Evolutionary conservation across 2,888 invertebrate species (phyloP).

Genomic region (Melanostoma scalare): DNA sequence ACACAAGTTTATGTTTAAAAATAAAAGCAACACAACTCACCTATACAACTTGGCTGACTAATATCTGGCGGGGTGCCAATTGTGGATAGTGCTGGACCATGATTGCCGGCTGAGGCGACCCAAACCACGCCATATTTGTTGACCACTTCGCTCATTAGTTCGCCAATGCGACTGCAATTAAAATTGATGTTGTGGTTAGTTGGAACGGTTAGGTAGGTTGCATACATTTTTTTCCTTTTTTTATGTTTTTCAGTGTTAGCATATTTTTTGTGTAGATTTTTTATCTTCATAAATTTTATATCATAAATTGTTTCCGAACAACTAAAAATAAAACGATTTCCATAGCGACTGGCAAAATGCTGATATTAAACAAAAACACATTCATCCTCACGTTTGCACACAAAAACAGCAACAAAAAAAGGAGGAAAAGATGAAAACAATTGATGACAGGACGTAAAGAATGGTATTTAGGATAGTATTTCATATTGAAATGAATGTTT

Average conservation of each 20-base stretch:
- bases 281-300: not conserved
- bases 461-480: conserved; percentile 24
- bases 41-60: conserved; percentile 91
- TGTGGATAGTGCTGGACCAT: conserved; percentile 88
- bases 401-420: not conserved
- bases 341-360: conserved; percentile 35
- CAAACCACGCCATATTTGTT: conserved; percentile 95
- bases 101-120: conserved; percentile 97
- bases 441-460: conserved; percentile 40
- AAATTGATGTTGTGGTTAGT: conserved; percentile 69
- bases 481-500: conserved; percentile 17
- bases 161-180: conserved; percentile 89
- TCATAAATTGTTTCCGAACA: conserved; percentile 20
- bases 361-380: conserved; percentile 44
- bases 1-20: conserved; percentile 16
- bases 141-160: conserved; percentile 92
- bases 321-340: conserved; percentile 7
- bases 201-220: conserved; percentile 33
- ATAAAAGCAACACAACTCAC: conserved; percentile 81
- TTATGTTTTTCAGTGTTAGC: conserved; percentile 32
- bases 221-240: conserved; percentile 37
- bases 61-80: conserved; percentile 95
- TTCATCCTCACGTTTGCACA: conserved; percentile 17
- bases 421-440: conserved; percentile 6
- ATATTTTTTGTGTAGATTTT: conserved; percentile 31